Evolutionary conservation across 2,888 invertebrate genomes (phyloP).

Genomic region (Thysanoteuthis rhombus): DNA sequence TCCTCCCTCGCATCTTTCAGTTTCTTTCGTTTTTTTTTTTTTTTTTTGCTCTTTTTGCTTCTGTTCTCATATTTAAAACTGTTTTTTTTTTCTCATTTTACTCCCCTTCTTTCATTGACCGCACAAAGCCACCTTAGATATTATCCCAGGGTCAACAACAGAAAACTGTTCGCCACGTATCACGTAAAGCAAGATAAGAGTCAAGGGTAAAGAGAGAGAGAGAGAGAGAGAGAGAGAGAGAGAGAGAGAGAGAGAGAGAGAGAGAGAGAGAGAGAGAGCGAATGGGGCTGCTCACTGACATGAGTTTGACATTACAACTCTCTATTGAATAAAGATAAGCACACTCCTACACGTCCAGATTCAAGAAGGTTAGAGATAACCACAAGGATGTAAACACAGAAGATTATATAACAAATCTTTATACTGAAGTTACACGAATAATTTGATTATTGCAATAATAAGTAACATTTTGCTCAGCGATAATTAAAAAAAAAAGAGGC

Average conservation of each 20-base stretch:
- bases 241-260: background rate
- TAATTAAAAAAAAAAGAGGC: background rate
- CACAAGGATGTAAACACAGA: background rate
- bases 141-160: conserved; percentile 12
- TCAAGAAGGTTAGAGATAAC: background rate
- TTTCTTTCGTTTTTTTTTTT: too few relatives aligned
- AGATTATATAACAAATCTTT: background rate
- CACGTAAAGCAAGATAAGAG: background rate
- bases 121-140: background rate
- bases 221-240: background rate
- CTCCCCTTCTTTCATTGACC: background rate
- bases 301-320: background rate
- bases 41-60: too few relatives aligned
- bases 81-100: too few relatives aligned
- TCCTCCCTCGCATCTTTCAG: too few relatives aligned
- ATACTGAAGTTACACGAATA: background rate
- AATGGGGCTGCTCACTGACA: background rate
- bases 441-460: background rate
- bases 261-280: background rate
- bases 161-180: background rate
- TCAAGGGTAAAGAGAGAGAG: background rate
- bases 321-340: background rate
- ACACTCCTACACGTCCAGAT: background rate
- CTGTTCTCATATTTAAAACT: too few relatives aligned
- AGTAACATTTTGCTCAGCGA: background rate